Evolutionary conservation across 2,113 vertebrate species (phyloP).

Genomic region (Hystrix brachyura): DNA sequence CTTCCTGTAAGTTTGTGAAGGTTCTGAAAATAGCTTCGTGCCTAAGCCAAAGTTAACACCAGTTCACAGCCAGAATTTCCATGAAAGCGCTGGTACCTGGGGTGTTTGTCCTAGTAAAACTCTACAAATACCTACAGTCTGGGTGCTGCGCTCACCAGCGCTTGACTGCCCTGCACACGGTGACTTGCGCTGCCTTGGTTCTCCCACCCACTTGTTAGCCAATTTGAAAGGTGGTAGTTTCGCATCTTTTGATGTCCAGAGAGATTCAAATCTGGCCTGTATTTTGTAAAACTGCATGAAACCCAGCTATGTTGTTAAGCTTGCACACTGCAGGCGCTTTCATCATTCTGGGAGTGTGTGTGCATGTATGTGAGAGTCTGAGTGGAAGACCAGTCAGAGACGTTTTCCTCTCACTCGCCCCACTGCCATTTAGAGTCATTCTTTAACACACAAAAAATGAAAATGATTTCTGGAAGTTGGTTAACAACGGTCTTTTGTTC

Average conservation of each 20-base stretch:
- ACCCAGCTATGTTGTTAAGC: neutral
- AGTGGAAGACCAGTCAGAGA: accelerated
- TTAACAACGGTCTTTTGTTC: neutral
- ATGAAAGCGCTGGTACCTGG: slow-evolving; percentile 84
- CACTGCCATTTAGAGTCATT: neutral
- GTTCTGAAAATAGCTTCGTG: slow-evolving; percentile 85
- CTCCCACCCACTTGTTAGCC: neutral
- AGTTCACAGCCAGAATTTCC: slow-evolving; percentile 83
- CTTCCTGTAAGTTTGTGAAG: slow-evolving; percentile 85
- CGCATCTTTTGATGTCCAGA: slow-evolving; percentile 40
- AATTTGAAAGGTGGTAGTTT: slow-evolving; percentile 34
- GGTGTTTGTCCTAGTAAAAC: slow-evolving; percentile 83
- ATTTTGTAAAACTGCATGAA: slow-evolving; percentile 70
- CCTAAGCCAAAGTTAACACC: slow-evolving; percentile 85
- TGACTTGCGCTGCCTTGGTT: neutral
- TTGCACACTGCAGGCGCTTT: neutral
- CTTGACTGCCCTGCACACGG: slow-evolving; percentile 56
- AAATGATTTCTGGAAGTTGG: neutral
- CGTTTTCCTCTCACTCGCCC: neutral
- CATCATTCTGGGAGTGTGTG: neutral
- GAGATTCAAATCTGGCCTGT: slow-evolving; percentile 53
- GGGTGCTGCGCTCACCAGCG: slow-evolving; percentile 67
- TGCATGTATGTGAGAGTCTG: neutral
- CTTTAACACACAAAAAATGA: neutral
- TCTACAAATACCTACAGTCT: slow-evolving; percentile 82